Percentiles rank a stretch among this genome's conserved stretches.
These are phyloP conservation scores for Melospiza melodia DNA, from an alignment of 2,113 vertebrate species.

Conservation along the genomic window DNA sequence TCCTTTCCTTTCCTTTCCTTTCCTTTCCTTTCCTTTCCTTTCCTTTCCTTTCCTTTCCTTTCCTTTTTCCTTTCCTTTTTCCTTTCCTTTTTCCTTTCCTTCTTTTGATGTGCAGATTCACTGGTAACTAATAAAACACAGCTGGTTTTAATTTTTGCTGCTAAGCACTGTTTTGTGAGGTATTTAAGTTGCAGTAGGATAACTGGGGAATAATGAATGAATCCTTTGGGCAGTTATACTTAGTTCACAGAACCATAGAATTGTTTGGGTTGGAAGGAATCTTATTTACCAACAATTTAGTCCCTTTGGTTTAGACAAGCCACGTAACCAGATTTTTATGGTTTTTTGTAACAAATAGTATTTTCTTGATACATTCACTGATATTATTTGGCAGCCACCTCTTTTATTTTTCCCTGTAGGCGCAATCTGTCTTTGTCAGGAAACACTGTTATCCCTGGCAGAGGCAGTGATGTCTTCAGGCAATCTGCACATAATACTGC, in stretches of 20 bases:
- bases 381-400: background rate
- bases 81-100: accelerated
- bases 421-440: background rate
- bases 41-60: too few relatives aligned
- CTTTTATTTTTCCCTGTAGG: background rate
- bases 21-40: too few relatives aligned
- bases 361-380: background rate
- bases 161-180: background rate
- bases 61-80: too few relatives aligned
- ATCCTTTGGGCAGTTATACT: background rate
- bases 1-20: too few relatives aligned
- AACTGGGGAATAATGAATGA: background rate
- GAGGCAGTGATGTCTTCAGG: background rate
- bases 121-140: background rate
- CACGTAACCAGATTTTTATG: background rate
- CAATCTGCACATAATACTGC: background rate
- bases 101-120: background rate
- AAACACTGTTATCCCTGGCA: background rate
- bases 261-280: background rate
- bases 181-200: background rate
- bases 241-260: background rate
- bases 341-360: background rate
- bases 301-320: background rate
- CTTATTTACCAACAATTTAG: background rate
- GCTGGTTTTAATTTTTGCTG: background rate